Evolutionary conservation across 2,888 invertebrate species (phyloP), one percentile per base, ranked within the genome.

Genomic region (Axea sp.): DNA sequence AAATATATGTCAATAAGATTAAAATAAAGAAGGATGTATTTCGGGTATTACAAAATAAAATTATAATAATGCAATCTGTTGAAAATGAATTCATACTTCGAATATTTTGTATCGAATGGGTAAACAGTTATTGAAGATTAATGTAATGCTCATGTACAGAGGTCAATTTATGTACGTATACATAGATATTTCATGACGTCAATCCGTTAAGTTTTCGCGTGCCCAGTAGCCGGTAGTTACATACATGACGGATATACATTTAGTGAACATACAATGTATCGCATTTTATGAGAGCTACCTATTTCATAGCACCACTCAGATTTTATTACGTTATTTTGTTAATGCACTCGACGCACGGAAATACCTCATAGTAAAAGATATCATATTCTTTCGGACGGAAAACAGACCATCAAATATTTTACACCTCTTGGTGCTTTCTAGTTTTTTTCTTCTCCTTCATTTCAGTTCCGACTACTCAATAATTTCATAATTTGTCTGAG

Each of bases 241-340:
- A 68, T 71, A 69, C 80, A 80, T 81, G 83, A 84, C 80, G 81
- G 79, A 82, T 81, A 79, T 78, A 78, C 73, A 76, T 68, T 76
- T 76, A 60, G 60, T 75, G 55, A 39, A 35, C 69, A 77, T 78
- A 82, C 82, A 82, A 81, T 83, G 84, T 84, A 83, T 81, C 80
- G 80, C 78, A 74, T 78, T 85, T 85, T 85, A 84, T 80, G 85
- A 84, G 57, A 65, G 68, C 73, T 64, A 35, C 43, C 65, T 43
- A 51, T 43, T 45, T 28, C 7, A 22, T 62, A 12, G 9, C 26
- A 33, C 76, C 79, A 81, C 83, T 83, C 81, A 80, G 82, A 84
- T 84, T 86, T 86, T 86, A 86, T 83, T 82, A 83, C 83, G 82
- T 84, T 85, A 85, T 85, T 85, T 85, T 85, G 84, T 85, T 85